Evolutionary conservation across 1,140 invertebrate species (phyloP), one percentile per base, ranked within the genome.

Genomic region (Rhagoletis pomonella): DNA sequence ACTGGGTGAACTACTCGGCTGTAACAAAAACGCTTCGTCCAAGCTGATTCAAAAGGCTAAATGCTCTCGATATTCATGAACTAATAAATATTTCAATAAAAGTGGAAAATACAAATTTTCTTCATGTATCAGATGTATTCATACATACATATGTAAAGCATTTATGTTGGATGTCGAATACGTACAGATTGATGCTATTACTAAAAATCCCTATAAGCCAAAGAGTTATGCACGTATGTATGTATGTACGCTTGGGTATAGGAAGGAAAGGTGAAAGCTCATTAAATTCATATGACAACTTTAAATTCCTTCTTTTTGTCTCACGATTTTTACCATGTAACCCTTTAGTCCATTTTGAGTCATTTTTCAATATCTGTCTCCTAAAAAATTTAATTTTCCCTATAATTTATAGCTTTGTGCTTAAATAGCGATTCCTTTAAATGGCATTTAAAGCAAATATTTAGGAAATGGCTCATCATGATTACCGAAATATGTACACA

Each of bases 31-130:
- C 64, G 29, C 1, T 7, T 67, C 64, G 29, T 29, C 6, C 7
- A 77, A 5, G 14, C 42, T 19, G 14, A 47, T 73, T 14, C 29
- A 17, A 19, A 81, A 81, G 12, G 73, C n/a, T 50, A 47, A 12
- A 1, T 6, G 47, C 29, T 81, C 47, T 4, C 17, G 0, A 58
- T 55, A 81, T 81, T 81, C 73, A n/a, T 55, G 19, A 55, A 58
- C 47, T 17, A 81, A 81, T 81, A 81, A 81, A 81, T 81, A 81
- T 81, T 81, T 81, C 73, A 81, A 81, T 81, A 58, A 58, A 81
- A 81, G 3, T n/a, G 14, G 4, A n/a, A 19, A 81, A 81, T 14
- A 81, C 73, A 55, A n/a, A 62, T 62, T 62, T 62, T 62, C 17
- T 62, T 17, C 60, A 12, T 62, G 42, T 9, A 3, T 44, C 29